phyloP scores from a whole-genome alignment of 2,113 vertebrate genomes.

The Octodon degus region DNA sequence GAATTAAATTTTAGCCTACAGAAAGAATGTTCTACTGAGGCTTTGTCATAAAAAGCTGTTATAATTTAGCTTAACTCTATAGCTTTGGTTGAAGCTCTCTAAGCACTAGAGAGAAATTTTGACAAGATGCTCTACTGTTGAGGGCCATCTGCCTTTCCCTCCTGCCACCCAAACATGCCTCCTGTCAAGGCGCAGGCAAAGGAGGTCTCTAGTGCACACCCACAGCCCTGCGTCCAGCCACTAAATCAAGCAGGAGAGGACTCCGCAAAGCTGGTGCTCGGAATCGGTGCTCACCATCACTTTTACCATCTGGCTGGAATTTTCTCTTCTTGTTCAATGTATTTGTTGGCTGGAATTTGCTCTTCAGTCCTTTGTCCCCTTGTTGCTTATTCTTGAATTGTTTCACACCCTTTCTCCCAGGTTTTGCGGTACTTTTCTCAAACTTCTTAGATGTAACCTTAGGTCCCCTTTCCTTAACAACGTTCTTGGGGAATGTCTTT shows the following conservation, averaged over 20 bases:
- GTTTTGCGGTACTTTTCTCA: conserved; percentile 81
- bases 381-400: conserved; percentile 86
- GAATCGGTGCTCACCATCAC: conserved; percentile 79
- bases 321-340: conserved; percentile 83
- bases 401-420: conserved; percentile 81
- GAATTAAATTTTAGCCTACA: neutral
- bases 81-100: neutral
- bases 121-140: neutral
- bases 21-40: neutral
- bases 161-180: neutral
- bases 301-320: conserved; percentile 70
- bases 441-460: conserved; percentile 83
- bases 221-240: neutral
- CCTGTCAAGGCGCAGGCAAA: neutral
- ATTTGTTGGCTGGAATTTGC: conserved; percentile 79
- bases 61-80: neutral
- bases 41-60: neutral
- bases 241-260: rapidly evolving
- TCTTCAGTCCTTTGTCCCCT: conserved; percentile 77
- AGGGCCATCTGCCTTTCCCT: neutral
- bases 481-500: conserved; percentile 77
- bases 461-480: conserved; percentile 72
- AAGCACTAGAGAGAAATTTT: neutral
- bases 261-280: neutral
- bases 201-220: neutral